These are phyloP conservation scores for Cerastoderma edule DNA, from an alignment of 2,888 invertebrate genomes.

Conservation along the genomic window DNA sequence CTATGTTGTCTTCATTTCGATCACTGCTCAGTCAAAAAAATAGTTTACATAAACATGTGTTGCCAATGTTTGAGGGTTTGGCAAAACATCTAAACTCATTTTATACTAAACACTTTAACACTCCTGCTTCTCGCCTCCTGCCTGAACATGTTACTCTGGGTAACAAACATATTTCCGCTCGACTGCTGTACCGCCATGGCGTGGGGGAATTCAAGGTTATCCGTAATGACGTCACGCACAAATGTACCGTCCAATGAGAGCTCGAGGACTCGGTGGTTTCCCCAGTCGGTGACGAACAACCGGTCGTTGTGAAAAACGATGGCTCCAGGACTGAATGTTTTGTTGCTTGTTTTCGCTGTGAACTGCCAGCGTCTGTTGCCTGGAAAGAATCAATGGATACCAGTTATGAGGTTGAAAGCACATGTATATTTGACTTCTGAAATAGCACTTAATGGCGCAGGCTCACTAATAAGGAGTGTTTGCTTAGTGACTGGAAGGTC, in stretches of 20 bases:
- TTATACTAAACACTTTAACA: slow-evolving; percentile 51
- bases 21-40: no score
- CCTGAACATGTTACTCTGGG: slow-evolving; percentile 54
- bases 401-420: no score
- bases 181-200: slow-evolving; percentile 39
- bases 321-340: slow-evolving; percentile 44
- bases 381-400: slow-evolving; percentile 10
- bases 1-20: no score
- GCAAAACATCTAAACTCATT: no score
- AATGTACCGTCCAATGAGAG: slow-evolving; percentile 40
- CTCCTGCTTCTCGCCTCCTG: slow-evolving; percentile 53
- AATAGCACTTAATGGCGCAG: no score
- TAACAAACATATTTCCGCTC: slow-evolving; percentile 35
- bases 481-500: no score
- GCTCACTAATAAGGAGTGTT: no score
- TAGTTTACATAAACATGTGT: no score
- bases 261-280: slow-evolving; percentile 45
- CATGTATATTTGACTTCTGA: no score
- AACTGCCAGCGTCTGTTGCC: slow-evolving; percentile 48
- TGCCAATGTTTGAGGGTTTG: no score
- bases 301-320: slow-evolving; percentile 38
- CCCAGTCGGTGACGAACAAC: slow-evolving; percentile 55
- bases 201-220: slow-evolving; percentile 52
- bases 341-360: slow-evolving; percentile 24
- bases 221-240: slow-evolving; percentile 50